Evolutionary conservation across 2,888 invertebrate genomes (phyloP), one percentile per base, ranked within the genome.

Genomic region (Hypomecis punctinalis): DNA sequence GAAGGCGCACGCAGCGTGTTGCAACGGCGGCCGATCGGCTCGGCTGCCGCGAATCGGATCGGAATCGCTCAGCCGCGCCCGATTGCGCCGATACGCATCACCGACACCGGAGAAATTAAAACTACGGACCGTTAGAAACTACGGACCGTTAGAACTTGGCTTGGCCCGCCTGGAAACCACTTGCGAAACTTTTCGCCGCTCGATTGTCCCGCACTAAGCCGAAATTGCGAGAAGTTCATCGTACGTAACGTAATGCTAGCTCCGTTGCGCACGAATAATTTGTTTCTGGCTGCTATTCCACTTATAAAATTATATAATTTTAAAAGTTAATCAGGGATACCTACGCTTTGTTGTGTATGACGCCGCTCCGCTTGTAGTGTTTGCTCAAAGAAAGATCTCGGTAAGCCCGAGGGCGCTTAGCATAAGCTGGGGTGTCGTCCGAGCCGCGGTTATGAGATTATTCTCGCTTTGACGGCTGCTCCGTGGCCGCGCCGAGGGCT

Each of bases 1-100:
- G 85, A 88, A 86, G 86, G 78, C 75, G 82, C 80, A 78, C 76
- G 78, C 74, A 78, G 81, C 82, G 78, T 90, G 86, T 90, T 87
- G 90, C 85, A 88, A 89, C 66, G 35, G 53, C 51, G 64, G 56
- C 63, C 61, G 75, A 72, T 68, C 74, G 74, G 76, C 80, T 77
- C 80, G 78, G 81, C 80, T 81, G 82, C 84, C 82, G 83, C 85
- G 85, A 89, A 90, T 90, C 87, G 85, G 88, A 88, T 90, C 88
- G 85, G 84, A 90, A 88, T 86, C 87, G 86, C 77, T 89, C 85
- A 85, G 86, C 84, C 89, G 90, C 87, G 87, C 89, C 87, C 88
- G 91, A 91, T 91, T 91, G 91, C 90, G 81, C 86, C 78, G 90
- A 82, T 77, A 89, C 88, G 91, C 91, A 84, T 84, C 88, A 84